A percentile compares a stretch with the other conserved stretches of the same genome.
Evolutionary conservation across 2,113 vertebrate genomes (phyloP).

Genomic region (Fregata magnificens): DNA sequence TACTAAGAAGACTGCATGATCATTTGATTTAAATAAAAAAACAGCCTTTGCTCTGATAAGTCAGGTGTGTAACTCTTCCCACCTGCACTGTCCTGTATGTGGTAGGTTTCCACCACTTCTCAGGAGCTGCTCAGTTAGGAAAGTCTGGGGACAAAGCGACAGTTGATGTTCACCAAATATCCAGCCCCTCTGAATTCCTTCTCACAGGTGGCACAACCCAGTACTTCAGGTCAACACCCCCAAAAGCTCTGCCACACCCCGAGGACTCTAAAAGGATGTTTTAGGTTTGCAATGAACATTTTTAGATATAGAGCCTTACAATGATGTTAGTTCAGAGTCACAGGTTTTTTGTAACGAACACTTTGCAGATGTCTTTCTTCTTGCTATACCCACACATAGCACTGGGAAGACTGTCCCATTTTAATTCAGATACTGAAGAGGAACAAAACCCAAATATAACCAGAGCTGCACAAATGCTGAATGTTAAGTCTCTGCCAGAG

Average conservation of each 20-base stretch:
- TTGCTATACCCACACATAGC: background rate
- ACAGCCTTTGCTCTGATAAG: accelerated
- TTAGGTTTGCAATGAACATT: background rate
- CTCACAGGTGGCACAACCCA: background rate
- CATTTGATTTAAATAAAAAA: background rate
- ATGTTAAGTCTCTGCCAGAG: background rate
- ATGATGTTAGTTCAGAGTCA: background rate
- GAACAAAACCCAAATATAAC: background rate
- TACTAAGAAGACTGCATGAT: background rate
- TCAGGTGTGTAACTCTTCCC: background rate
- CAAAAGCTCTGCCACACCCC: background rate
- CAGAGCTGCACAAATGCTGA: background rate
- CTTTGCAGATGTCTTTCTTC: background rate
- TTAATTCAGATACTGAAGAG: background rate
- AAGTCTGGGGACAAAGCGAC: background rate
- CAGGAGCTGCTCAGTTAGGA: background rate
- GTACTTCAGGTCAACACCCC: background rate
- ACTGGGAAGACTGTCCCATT: background rate
- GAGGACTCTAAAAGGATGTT: background rate
- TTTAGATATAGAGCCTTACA: background rate
- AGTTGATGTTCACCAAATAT: background rate
- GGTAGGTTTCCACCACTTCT: background rate
- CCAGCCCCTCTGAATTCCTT: background rate
- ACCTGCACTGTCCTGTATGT: too few species aligned
- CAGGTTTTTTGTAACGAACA: background rate